Evolutionary conservation across 2,797 vertebrate genomes (phyloP).

Genomic region (Tauraco hartlaubi): DNA sequence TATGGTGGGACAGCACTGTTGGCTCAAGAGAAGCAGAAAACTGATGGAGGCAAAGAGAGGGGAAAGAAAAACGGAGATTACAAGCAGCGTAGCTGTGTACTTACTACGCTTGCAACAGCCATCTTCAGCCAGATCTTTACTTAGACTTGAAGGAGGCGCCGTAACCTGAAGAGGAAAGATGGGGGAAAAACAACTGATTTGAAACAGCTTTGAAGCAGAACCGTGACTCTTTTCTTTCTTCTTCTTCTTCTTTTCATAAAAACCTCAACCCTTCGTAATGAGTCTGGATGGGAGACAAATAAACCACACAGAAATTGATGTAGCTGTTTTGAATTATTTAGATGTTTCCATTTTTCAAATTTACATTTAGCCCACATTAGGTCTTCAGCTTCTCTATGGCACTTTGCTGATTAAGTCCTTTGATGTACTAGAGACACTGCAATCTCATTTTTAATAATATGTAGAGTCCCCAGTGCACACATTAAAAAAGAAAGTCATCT

Average conservation of each 20-base stretch:
- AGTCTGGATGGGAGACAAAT: neutral
- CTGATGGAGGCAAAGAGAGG: neutral
- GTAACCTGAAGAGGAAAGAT: neutral
- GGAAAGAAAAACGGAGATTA: neutral
- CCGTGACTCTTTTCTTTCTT: neutral
- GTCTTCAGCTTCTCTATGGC: neutral
- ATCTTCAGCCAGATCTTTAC: neutral
- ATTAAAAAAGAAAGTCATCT: neutral
- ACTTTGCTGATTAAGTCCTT: neutral
- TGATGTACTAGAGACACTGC: neutral
- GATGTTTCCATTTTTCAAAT: neutral
- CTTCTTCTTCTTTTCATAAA: neutral
- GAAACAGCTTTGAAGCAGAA: neutral
- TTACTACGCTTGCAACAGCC: neutral
- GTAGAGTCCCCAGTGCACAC: neutral
- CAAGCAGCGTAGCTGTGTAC: neutral
- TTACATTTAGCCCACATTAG: neutral
- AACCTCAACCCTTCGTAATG: neutral
- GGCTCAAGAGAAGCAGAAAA: neutral
- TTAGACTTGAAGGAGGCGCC: neutral
- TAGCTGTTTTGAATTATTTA: neutral
- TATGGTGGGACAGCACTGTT: fast-evolving
- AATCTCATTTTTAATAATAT: neutral
- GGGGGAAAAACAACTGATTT: neutral
- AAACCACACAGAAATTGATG: neutral